Percentiles rank a stretch among this genome's conserved stretches.
Evolutionary conservation across 1,140 invertebrate genomes (phyloP).

Genomic region (Teleopsis dalmanni): DNA sequence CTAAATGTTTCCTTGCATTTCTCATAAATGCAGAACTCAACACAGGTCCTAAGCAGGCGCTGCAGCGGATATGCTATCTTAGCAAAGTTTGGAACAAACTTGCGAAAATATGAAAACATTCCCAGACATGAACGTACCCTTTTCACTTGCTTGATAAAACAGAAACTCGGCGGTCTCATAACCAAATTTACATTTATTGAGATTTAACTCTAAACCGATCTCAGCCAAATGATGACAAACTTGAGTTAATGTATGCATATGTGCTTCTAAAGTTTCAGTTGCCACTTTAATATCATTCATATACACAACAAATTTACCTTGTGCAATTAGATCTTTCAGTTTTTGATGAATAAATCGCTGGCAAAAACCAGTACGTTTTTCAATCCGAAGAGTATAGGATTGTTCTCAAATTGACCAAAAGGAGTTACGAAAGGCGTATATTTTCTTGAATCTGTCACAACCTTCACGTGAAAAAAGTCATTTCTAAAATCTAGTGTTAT

Average conservation of each 20-base stretch:
- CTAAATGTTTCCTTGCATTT: no score
- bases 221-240: not conserved
- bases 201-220: not conserved
- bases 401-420: not conserved
- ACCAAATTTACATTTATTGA: conserved; percentile 8
- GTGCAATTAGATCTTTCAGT: not conserved
- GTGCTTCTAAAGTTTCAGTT: not conserved
- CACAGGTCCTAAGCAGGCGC: no score
- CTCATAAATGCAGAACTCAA: no score
- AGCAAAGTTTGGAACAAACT: no score
- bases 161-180: not conserved
- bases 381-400: not conserved
- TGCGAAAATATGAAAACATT: no score
- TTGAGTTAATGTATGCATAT: not conserved
- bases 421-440: not conserved
- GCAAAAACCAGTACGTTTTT: no score
- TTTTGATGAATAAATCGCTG: not conserved
- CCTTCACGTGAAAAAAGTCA: not conserved
- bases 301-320: not conserved
- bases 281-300: not conserved
- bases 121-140: no score
- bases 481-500: conserved; percentile 2
- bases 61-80: no score
- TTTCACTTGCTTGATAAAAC: not conserved
- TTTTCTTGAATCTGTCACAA: not conserved